Evolutionary conservation across 2,113 vertebrate species (phyloP).

Genomic region (Accipiter virgatus): DNA sequence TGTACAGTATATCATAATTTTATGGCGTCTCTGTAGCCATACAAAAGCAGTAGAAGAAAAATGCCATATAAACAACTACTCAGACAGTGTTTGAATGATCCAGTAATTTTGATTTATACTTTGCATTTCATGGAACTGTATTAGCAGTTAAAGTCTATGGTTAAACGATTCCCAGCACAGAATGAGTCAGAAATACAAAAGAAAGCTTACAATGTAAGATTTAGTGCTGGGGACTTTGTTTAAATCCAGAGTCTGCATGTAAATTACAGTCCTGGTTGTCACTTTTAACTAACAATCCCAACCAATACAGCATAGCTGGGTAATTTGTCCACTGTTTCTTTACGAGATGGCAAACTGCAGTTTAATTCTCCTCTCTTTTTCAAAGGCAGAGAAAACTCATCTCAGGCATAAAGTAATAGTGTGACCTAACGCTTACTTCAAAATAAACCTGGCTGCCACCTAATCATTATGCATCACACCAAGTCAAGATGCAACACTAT

Average conservation of each 20-base stretch:
- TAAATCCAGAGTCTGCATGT: not conserved
- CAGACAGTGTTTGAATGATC: slow-evolving; percentile 69
- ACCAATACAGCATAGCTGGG: not conserved
- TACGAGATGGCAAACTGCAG: slow-evolving; percentile 37
- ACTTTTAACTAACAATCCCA: slow-evolving; percentile 30
- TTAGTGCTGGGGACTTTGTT: slow-evolving; percentile 17
- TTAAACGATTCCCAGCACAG: slow-evolving; percentile 65
- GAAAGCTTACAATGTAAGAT: slow-evolving; percentile 4
- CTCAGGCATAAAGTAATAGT: not conserved
- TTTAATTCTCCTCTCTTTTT: slow-evolving; percentile 19
- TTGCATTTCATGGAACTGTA: slow-evolving; percentile 67
- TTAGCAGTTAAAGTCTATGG: slow-evolving; percentile 73
- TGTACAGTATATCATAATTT: slow-evolving; percentile 74
- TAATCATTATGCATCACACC: not conserved
- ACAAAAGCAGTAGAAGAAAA: slow-evolving; percentile 65
- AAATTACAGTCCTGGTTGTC: slow-evolving; percentile 51
- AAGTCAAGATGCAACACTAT: not conserved
- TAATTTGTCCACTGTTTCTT: slow-evolving; percentile 45
- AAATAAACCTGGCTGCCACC: not conserved
- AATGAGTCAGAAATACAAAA: slow-evolving; percentile 63
- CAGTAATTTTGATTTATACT: slow-evolving; percentile 80
- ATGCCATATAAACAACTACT: slow-evolving; percentile 69
- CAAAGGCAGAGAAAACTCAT: slow-evolving; percentile 35
- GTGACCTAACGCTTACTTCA: not conserved
- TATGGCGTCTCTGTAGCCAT: slow-evolving; percentile 52